Evolutionary conservation across 2,888 invertebrate genomes (phyloP).

Genomic region (Chloroclysta siterata): DNA sequence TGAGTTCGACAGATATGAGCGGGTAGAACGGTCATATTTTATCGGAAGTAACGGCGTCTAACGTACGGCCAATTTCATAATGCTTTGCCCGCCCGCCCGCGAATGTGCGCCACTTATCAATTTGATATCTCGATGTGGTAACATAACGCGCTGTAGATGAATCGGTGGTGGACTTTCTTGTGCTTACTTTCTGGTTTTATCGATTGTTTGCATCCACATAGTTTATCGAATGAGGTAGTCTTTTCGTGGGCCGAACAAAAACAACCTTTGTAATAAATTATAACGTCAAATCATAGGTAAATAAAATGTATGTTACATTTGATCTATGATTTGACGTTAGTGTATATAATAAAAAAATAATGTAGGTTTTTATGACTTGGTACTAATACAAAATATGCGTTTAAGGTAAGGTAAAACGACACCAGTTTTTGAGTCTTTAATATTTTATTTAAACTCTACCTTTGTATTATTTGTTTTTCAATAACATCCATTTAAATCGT

Average conservation of each 20-base stretch:
- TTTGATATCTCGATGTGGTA: slow-evolving; percentile 82
- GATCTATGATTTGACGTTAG: no score
- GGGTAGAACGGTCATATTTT: slow-evolving; percentile 80
- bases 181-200: slow-evolving; percentile 31
- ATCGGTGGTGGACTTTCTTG: slow-evolving; percentile 50
- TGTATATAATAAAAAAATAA: no score
- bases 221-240: background rate
- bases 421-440: no score
- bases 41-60: slow-evolving; percentile 83
- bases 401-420: no score
- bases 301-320: no score
- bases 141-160: slow-evolving; percentile 75
- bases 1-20: slow-evolving; percentile 80
- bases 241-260: background rate
- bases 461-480: background rate
- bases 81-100: slow-evolving; percentile 74
- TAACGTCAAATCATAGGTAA: no score
- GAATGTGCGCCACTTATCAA: slow-evolving; percentile 83
- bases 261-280: no score
- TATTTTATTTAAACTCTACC: no score
- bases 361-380: no score
- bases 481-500: slow-evolving; percentile 13
- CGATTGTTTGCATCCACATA: background rate
- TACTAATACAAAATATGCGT: no score
- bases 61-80: slow-evolving; percentile 85